Conservation (phyloP, 2,797 vertebrate species). For the Eurystomus glaucurus region DNA sequence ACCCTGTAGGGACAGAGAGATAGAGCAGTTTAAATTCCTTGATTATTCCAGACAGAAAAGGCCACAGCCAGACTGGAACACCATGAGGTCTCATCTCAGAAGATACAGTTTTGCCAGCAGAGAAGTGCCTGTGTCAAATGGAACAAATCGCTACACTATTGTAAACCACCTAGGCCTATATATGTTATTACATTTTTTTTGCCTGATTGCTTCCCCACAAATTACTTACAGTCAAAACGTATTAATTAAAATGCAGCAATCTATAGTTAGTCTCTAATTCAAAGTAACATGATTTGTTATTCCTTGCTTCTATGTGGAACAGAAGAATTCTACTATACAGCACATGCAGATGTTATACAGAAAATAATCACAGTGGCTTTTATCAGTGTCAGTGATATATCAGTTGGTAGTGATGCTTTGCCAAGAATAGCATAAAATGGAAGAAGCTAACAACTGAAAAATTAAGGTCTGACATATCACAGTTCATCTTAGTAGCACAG, state of each 20-base stretch:
- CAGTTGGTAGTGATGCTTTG: neutral
- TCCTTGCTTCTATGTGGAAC: neutral
- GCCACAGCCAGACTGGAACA: neutral
- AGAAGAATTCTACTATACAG: neutral
- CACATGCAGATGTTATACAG: rapidly evolving
- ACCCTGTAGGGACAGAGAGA: neutral
- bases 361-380: neutral
- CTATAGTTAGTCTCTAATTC: neutral
- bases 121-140: neutral
- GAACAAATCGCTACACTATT: neutral
- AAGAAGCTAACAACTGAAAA: neutral
- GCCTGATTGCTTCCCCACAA: neutral
- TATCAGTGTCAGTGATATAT: neutral
- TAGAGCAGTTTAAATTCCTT: neutral
- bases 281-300: neutral
- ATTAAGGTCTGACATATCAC: neutral
- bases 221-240: neutral
- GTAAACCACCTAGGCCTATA: neutral
- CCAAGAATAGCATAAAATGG: neutral
- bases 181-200: neutral
- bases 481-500: neutral
- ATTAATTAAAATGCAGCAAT: neutral
- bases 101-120: neutral
- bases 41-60: neutral
- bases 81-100: neutral